Evolutionary conservation across 2,113 vertebrate genomes (phyloP).

Genomic region (Lepisosteus oculatus): DNA sequence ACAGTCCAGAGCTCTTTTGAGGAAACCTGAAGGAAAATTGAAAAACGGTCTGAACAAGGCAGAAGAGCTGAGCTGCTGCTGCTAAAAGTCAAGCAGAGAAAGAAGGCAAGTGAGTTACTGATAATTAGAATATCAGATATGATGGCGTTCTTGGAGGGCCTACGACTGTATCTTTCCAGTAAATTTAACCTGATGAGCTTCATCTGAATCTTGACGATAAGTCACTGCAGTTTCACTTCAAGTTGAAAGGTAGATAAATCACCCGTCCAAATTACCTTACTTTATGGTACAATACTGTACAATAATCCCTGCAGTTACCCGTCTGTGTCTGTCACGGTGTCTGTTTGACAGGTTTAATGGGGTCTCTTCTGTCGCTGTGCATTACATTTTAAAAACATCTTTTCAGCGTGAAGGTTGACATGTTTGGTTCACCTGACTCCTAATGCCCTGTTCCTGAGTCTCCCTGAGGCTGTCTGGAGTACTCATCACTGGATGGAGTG

Average conservation of each 20-base stretch:
- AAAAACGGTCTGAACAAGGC: background rate
- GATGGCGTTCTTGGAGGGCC: too few relatives aligned
- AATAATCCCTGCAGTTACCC: background rate
- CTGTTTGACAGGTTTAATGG: too few relatives aligned
- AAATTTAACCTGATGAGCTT: slow-evolving; percentile 3
- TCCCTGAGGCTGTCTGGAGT: too few relatives aligned
- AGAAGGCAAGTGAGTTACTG: background rate
- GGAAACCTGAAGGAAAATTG: slow-evolving; percentile 3
- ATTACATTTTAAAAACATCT: too few relatives aligned
- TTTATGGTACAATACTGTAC: background rate
- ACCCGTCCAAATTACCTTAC: background rate
- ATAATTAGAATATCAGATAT: background rate
- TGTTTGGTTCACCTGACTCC: too few relatives aligned
- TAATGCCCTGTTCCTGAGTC: too few relatives aligned
- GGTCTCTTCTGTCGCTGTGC: too few relatives aligned
- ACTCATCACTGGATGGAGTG: too few relatives aligned
- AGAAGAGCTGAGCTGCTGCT: background rate
- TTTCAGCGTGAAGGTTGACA: too few relatives aligned
- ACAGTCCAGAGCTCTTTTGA: background rate
- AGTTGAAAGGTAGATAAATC: background rate
- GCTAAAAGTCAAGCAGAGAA: background rate
- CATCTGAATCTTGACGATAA: background rate
- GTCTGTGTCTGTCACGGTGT: too few relatives aligned
- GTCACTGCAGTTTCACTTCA: slow-evolving; percentile 14
- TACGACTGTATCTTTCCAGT: slow-evolving; percentile 5